Conservation (phyloP, 2,888 invertebrate genomes). For the Drosophila percnosoma region DNA sequence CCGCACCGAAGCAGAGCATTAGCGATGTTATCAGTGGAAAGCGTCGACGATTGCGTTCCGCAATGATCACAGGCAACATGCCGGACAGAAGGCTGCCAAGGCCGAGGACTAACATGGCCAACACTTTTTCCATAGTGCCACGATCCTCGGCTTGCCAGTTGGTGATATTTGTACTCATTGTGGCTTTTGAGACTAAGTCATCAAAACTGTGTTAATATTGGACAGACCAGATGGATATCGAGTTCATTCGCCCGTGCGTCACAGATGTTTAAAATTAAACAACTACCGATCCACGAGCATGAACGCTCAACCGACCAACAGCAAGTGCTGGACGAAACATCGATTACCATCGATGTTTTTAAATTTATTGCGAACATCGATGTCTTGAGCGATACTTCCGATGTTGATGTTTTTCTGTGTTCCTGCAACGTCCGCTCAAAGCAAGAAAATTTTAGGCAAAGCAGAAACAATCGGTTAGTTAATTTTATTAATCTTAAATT, state of each 20-base stretch:
- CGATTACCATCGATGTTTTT: background rate
- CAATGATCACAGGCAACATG: conserved; percentile 89
- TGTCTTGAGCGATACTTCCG: background rate
- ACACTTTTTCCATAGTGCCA: conserved; percentile 86
- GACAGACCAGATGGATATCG: conserved; percentile 8
- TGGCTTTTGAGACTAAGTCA: conserved; percentile 30
- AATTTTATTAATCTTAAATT: background rate
- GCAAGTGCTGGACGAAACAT: conserved; percentile 3
- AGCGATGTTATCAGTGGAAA: conserved; percentile 89
- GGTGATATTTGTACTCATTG: conserved; percentile 49
- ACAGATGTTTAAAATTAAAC: conserved; percentile 33
- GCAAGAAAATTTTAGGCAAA: background rate
- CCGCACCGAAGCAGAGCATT: conserved; percentile 92
- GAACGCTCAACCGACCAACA: conserved; percentile 15
- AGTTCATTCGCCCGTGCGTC: conserved; percentile 32
- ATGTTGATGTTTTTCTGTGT: background rate
- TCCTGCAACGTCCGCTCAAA: background rate
- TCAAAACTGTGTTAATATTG: conserved; percentile 40
- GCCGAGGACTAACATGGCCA: conserved; percentile 89
- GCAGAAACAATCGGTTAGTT: background rate
- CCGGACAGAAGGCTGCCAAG: conserved; percentile 90
- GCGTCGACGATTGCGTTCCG: conserved; percentile 86
- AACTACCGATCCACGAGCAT: conserved; percentile 3
- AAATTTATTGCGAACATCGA: background rate
- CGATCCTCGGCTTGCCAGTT: conserved; percentile 40